Base-by-base conservation (phyloP, 2,797 vertebrate species). In the Chelonia mydas region DNA sequence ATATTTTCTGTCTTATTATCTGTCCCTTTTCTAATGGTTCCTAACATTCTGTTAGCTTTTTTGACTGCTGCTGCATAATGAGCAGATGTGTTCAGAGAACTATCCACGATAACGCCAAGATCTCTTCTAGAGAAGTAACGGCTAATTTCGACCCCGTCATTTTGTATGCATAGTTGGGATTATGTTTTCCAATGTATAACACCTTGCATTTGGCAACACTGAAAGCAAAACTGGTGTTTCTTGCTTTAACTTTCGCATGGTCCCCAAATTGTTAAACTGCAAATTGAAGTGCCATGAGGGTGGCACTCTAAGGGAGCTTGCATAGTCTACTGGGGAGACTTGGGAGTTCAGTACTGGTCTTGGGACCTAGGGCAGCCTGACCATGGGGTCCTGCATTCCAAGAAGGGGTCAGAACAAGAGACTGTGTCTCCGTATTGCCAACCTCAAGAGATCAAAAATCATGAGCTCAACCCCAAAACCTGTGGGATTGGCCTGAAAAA, bases 211-310 rank as follows among this genome's bases (percentile, higher is more conserved):
- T 17, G 65, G 33, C 61, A 65, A 19, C 61, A n/a, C 16, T 65
- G 61, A 65, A 65, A 41, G 41, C 41, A 41, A 41, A 41, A 41
- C 59, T 81, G 54, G 91, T 95, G 72, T 78, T 89, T 88, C 94
- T 88, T 53, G 78, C 59, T 95, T 51, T 84, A 68, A 19, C 41
- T 76, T 83, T 11, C 80, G 78, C 47, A 49, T 59, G 80, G 57
- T 81, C 78, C 86, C 81, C n/a, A 27, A 78, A 33, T 59, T 28
- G 23, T 28, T 84, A 84, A 90, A 47, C 93, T 83, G 93, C 94
- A 89, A 88, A 79, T 0, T n/a, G 33, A 65, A n/a, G 0, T 86
- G 53, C 87, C 8, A 7, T 53, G 57, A 50, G 85, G 79, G 85
- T 87, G 93, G 84, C 47, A 31, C 27, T 50, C 31, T 77, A 80